A percentile compares a stretch with the other conserved stretches of the same genome.
phyloP scores from a whole-genome alignment of 1,140 invertebrate genomes.

The Drosophila seguyi region DNA sequence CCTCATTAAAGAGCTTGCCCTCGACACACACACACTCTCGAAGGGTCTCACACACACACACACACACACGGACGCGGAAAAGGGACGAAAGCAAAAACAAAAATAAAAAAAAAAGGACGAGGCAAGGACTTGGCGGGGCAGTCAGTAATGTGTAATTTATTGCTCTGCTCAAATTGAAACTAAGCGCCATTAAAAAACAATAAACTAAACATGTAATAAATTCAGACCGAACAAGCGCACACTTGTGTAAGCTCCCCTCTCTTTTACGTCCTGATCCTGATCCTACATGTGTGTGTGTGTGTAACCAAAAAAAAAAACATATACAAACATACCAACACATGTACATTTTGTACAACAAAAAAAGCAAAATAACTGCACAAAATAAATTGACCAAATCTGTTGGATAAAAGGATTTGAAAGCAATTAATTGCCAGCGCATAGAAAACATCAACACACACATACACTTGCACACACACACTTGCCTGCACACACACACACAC shows the following conservation, averaged over 20 bases:
- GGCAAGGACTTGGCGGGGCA: constrained; percentile 17
- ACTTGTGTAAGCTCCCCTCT: not conserved
- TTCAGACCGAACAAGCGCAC: constrained; percentile 43
- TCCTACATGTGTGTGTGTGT: constrained; percentile 3
- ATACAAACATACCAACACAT: constrained; percentile 4
- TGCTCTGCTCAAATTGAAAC: constrained; percentile 78
- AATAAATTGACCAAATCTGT: constrained; percentile 83
- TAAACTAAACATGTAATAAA: constrained; percentile 82
- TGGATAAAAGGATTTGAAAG: constrained; percentile 83
- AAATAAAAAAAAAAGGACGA: constrained; percentile 1
- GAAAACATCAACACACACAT: constrained; percentile 49
- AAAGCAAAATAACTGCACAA: constrained; percentile 63
- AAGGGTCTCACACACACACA: not conserved
- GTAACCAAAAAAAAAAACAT: constrained; percentile 10
- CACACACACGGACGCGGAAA: not conserved
- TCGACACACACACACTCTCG: constrained; percentile 9
- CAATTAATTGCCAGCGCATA: constrained; percentile 78
- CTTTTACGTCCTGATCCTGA: constrained; percentile 12
- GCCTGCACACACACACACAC: constrained; percentile 2
- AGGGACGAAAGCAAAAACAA: not conserved
- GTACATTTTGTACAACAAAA: constrained; percentile 40
- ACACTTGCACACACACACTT: not conserved
- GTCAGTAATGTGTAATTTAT: constrained; percentile 79
- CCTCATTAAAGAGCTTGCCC: constrained; percentile 51
- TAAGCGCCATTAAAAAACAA: constrained; percentile 82